Evolutionary conservation across 2,797 vertebrate species (phyloP).

Genomic region (Falco concolor): DNA sequence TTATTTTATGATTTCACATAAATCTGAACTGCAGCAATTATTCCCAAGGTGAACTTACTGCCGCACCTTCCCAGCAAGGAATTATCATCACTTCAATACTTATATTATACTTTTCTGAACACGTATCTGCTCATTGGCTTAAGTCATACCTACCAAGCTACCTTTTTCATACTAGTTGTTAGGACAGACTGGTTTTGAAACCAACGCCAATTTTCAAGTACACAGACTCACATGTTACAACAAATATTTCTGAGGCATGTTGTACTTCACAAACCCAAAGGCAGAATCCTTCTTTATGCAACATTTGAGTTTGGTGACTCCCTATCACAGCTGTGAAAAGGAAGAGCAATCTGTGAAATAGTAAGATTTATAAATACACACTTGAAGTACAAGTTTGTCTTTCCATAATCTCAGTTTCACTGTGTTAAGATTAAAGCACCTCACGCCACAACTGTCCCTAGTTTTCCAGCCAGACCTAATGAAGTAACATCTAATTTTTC

Average conservation of each 20-base stretch:
- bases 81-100: not conserved
- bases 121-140: not conserved
- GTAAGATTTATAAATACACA: not conserved
- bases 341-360: not conserved
- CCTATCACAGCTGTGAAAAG: not conserved
- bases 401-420: not conserved
- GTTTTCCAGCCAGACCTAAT: not conserved
- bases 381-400: not conserved
- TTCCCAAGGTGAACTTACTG: not conserved
- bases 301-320: not conserved
- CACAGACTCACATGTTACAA: fast-evolving
- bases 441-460: not conserved
- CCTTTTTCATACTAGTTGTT: not conserved
- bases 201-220: not conserved
- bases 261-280: not conserved
- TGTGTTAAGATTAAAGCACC: not conserved
- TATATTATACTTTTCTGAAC: not conserved
- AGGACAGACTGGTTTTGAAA: not conserved
- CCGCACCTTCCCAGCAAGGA: not conserved
- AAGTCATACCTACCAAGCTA: not conserved
- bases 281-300: not conserved
- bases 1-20: constrained; percentile 24
- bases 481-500: not conserved
- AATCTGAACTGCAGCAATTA: not conserved
- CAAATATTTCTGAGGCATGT: not conserved